A percentile compares a stretch with the other conserved stretches of the same genome.
phyloP scores from a whole-genome alignment of 2,113 vertebrate genomes.

The Pycnonotus jocosus region DNA sequence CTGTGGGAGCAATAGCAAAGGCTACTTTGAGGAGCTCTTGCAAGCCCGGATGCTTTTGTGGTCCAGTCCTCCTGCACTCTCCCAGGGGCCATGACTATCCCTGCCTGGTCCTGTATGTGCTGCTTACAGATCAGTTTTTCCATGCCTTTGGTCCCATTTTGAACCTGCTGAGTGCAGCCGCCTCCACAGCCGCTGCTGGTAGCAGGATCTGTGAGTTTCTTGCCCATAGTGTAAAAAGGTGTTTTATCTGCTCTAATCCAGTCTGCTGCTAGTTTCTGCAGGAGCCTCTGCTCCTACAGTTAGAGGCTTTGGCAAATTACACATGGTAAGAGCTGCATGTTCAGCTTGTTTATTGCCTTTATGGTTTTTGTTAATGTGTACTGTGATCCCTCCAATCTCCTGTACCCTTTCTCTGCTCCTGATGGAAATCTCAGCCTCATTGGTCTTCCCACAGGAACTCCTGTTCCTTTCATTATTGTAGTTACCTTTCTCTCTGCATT shows the following conservation, averaged over 20 bases:
- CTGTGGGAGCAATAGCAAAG: not conserved
- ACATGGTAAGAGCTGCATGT: not conserved
- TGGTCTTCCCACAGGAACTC: not conserved
- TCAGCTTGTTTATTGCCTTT: not conserved
- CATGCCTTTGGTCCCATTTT: not conserved
- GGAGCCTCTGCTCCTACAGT: not conserved
- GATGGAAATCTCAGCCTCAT: not conserved
- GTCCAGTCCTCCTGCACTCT: not conserved
- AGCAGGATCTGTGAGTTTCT: not conserved
- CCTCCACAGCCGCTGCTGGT: not conserved
- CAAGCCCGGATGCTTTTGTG: not conserved
- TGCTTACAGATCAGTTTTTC: not conserved
- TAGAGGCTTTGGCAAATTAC: not conserved
- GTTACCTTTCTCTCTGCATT: not conserved
- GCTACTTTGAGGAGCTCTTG: not conserved
- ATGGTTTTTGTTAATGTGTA: not conserved
- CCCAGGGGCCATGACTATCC: not conserved
- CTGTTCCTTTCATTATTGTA: not conserved
- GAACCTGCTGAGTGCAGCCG: not conserved
- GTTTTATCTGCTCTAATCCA: not conserved
- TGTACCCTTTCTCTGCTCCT: not conserved
- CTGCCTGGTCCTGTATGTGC: not conserved
- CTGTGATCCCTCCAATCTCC: not conserved
- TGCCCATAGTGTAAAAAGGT: not conserved
- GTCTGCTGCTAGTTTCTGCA: not conserved